phyloP scores from a whole-genome alignment of 1,140 invertebrate genomes.

The Drosophila murphyi region DNA sequence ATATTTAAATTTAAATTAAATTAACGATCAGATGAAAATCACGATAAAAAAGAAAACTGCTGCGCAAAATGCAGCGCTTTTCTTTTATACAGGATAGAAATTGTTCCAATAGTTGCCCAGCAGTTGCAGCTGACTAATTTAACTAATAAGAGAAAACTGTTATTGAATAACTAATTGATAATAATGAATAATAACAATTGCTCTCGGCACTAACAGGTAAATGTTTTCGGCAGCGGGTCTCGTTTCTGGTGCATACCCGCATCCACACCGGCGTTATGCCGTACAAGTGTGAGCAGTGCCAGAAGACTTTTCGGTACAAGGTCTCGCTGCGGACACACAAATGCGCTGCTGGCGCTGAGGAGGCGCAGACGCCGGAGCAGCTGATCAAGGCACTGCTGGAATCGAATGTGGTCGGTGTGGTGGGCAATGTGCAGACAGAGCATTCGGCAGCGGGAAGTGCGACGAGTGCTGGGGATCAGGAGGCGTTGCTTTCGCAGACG shows the following conservation, averaged over 20 bases:
- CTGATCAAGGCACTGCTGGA: conserved; percentile 76
- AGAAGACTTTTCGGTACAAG: conserved; percentile 94
- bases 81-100: too few species aligned
- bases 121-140: not conserved
- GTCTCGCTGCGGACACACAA: conserved; percentile 93
- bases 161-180: not conserved
- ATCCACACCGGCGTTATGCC: conserved; percentile 89
- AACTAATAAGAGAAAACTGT: not conserved
- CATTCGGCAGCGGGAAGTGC: conserved; percentile 52
- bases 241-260: conserved; percentile 92
- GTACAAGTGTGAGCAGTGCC: conserved; percentile 92
- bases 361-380: conserved; percentile 66
- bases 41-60: too few species aligned
- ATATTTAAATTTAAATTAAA: too few species aligned
- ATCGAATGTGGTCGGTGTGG: conserved; percentile 25
- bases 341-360: conserved; percentile 85
- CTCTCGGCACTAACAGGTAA: conserved; percentile 87
- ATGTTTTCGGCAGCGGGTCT: conserved; percentile 93
- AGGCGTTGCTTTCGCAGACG: conserved; percentile 70
- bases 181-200: not conserved
- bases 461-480: conserved; percentile 47
- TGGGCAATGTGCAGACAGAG: conserved; percentile 30
- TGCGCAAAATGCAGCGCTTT: too few species aligned
- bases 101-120: too few species aligned
- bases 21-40: too few species aligned